Evolutionary conservation across 1,140 invertebrate species (phyloP).

Genomic region (Rhagoletis pomonella): DNA sequence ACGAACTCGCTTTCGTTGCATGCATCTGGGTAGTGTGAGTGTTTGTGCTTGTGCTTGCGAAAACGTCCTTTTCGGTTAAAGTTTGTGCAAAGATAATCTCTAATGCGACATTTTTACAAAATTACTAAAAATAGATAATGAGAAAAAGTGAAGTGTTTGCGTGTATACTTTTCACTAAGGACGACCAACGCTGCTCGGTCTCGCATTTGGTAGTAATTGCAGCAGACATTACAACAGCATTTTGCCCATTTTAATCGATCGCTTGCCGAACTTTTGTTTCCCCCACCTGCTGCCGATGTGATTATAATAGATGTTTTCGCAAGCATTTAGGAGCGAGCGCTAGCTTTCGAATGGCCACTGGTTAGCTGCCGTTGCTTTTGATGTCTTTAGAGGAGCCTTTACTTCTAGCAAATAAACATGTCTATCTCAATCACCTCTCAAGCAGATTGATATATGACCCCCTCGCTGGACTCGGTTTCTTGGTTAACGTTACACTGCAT

Average conservation of each 20-base stretch:
- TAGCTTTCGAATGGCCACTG: not conserved
- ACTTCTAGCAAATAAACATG: not conserved
- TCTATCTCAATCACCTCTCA: slow-evolving; percentile 3
- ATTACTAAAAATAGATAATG: slow-evolving; percentile 47
- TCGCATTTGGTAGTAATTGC: slow-evolving; percentile 2
- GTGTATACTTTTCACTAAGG: not conserved
- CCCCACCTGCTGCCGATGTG: not conserved
- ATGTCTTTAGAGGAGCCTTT: not conserved
- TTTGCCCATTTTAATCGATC: slow-evolving; percentile 5
- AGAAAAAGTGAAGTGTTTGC: slow-evolving; percentile 31
- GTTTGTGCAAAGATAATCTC: slow-evolving; percentile 52
- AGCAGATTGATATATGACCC: slow-evolving; percentile 27
- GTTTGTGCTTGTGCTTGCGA: not conserved
- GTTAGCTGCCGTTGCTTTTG: not conserved
- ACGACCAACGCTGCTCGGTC: too few relatives aligned
- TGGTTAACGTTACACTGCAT: not conserved
- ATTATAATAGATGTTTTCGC: slow-evolving; percentile 34
- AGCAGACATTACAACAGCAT: not conserved
- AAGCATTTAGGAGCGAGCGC: not conserved
- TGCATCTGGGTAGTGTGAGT: not conserved
- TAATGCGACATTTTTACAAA: slow-evolving; percentile 53
- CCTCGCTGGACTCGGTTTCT: not conserved
- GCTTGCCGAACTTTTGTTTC: too few relatives aligned
- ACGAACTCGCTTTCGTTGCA: not conserved
- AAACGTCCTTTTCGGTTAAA: slow-evolving; percentile 48